Evolutionary conservation across 2,113 vertebrate species (phyloP).

Genomic region (Macroglossus sobrinus): DNA sequence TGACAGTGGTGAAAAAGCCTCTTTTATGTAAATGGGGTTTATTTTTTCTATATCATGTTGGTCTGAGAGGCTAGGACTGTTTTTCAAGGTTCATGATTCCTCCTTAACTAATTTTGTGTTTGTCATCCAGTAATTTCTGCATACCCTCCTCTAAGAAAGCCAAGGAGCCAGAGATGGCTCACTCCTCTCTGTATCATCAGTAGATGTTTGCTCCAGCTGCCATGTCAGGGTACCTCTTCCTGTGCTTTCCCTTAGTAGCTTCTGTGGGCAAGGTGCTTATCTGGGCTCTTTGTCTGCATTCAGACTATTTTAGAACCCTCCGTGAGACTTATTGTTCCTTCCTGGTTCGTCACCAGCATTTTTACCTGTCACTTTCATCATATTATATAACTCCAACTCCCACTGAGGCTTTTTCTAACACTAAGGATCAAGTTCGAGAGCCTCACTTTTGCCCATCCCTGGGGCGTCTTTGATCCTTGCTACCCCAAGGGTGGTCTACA

Average conservation of each 20-base stretch:
- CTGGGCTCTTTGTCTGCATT: neutral
- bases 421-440: neutral
- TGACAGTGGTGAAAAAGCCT: neutral
- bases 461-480: neutral
- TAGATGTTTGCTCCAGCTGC: fast-evolving
- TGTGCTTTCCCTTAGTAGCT: fast-evolving
- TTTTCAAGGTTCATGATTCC: neutral
- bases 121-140: neutral
- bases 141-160: neutral
- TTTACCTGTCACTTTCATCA: neutral
- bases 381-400: neutral
- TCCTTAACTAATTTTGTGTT: neutral
- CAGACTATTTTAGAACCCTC: neutral
- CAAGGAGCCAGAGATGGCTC: neutral
- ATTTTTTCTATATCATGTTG: neutral
- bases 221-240: fast-evolving
- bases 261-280: neutral
- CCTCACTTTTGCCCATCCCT: neutral
- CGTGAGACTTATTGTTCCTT: fast-evolving
- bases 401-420: neutral
- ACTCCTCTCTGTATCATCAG: neutral
- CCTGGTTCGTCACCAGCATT: neutral
- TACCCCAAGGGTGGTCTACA: fast-evolving
- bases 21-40: neutral
- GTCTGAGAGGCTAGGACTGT: neutral